A percentile compares a stretch with the other conserved stretches of the same genome.
phyloP scores from a whole-genome alignment of 2,797 vertebrate species.

The Scolopax rusticola region DNA sequence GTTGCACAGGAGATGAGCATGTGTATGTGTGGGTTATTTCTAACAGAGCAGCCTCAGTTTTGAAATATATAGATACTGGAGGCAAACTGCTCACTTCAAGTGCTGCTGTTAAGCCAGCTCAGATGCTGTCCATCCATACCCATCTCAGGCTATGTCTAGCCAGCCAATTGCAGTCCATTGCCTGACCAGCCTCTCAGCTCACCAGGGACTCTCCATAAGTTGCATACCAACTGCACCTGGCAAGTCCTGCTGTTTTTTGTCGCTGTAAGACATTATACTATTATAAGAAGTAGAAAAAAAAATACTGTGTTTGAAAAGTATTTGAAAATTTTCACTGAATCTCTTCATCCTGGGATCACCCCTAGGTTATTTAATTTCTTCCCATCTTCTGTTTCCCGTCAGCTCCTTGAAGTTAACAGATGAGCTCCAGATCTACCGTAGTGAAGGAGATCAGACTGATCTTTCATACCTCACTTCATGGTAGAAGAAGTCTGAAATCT shows the following conservation, averaged over 20 bases:
- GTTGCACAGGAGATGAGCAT: background rate
- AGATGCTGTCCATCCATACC: rapidly evolving
- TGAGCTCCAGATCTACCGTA: background rate
- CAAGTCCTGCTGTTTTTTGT: background rate
- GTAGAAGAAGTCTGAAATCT: background rate
- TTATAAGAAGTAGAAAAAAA: background rate
- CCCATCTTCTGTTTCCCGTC: background rate
- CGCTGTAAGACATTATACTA: background rate
- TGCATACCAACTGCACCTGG: background rate
- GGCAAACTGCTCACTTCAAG: background rate
- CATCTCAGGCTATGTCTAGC: background rate
- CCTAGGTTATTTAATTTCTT: background rate
- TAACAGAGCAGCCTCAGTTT: background rate
- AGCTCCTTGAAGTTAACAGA: background rate
- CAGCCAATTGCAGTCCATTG: background rate
- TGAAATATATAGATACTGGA: background rate
- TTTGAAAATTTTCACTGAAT: background rate
- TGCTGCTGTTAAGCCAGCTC: background rate
- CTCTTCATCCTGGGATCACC: background rate
- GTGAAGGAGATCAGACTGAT: background rate
- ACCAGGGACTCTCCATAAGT: background rate
- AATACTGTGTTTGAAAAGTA: background rate
- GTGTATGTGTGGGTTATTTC: background rate
- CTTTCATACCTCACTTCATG: background rate
- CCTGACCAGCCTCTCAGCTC: background rate